A percentile compares a stretch with the other conserved stretches of the same genome.
Evolutionary conservation across 92 coral and sea anemone genomes (phyloP).

Genomic region (Zoanthus sansibaricus): DNA sequence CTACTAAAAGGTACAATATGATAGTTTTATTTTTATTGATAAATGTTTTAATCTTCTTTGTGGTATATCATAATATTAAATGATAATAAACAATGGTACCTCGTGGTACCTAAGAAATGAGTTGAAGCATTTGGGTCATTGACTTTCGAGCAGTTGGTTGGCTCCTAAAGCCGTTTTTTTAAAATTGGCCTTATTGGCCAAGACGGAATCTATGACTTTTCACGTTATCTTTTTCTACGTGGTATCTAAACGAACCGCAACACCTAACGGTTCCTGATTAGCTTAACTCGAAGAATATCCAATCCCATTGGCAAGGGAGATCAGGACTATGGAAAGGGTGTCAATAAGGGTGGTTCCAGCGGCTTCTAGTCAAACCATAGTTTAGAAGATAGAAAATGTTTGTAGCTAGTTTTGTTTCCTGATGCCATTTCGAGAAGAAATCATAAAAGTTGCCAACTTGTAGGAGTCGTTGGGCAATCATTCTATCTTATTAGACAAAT

Average conservation of each 20-base stretch:
- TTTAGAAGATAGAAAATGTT: no score
- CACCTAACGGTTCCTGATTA: conserved; percentile 66
- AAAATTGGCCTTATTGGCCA: conserved; percentile 58
- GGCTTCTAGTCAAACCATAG: no score
- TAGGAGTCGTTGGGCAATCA: no score
- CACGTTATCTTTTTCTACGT: conserved; percentile 58
- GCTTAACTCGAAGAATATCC: no score
- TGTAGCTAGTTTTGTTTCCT: no score
- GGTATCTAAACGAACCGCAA: conserved; percentile 73
- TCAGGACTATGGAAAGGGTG: no score
- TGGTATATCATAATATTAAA: conserved; percentile 21
- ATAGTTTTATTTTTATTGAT: conserved; percentile 44
- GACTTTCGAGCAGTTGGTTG: conserved; percentile 73
- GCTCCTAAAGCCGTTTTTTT: conserved; percentile 63
- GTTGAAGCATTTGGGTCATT: conserved; percentile 62
- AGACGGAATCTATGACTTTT: conserved; percentile 56
- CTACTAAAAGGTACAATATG: conserved; percentile 37
- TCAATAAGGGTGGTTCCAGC: no score
- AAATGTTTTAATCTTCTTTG: conserved; percentile 45
- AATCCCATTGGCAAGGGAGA: no score
- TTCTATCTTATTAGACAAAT: no score
- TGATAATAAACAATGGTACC: conserved; percentile 42
- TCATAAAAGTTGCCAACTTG: no score
- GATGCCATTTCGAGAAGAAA: no score
- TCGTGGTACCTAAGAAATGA: conserved; percentile 52